phyloP scores from a whole-genome alignment of 1,140 invertebrate species.

The Leptinotarsa defecta region DNA sequence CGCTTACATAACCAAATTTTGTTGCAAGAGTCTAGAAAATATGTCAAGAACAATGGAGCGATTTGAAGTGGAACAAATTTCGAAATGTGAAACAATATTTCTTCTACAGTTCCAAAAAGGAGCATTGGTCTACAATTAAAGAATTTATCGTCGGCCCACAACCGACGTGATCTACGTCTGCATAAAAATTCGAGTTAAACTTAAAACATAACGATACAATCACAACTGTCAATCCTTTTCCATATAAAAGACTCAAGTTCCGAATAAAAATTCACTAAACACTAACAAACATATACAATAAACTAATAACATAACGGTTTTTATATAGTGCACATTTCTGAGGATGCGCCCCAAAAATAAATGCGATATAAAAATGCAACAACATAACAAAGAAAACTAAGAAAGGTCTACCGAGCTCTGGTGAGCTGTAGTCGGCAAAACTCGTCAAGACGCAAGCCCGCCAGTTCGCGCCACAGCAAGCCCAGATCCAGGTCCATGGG shows the following conservation, averaged over 20 bases:
- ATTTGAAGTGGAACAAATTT: too few relatives aligned
- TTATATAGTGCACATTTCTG: conserved; percentile 34
- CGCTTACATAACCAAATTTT: too few relatives aligned
- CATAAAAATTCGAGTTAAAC: conserved; percentile 40
- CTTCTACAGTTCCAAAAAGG: too few relatives aligned
- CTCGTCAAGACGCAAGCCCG: conserved; percentile 54
- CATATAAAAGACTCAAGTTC: conserved; percentile 46
- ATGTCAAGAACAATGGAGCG: too few relatives aligned
- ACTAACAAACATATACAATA: conserved; percentile 55
- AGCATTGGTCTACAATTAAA: not conserved
- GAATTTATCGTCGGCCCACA: conserved; percentile 4
- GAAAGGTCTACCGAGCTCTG: conserved; percentile 50
- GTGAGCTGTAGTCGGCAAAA: conserved; percentile 55
- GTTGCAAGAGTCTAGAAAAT: too few relatives aligned
- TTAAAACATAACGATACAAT: conserved; percentile 48
- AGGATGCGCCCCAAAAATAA: conserved; percentile 43
- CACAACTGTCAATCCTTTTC: conserved; percentile 48
- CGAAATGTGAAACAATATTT: too few relatives aligned
- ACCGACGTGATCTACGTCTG: conserved; percentile 30
- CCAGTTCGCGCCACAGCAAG: conserved; percentile 55
- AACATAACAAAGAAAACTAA: conserved; percentile 55
- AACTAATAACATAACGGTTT: conserved; percentile 39
- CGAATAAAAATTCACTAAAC: conserved; percentile 55
- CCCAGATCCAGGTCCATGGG: conserved; percentile 52
- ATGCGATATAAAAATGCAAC: conserved; percentile 52